Evolutionary conservation across 2,888 invertebrate species (phyloP).

Genomic region (Orthosia gothica): DNA sequence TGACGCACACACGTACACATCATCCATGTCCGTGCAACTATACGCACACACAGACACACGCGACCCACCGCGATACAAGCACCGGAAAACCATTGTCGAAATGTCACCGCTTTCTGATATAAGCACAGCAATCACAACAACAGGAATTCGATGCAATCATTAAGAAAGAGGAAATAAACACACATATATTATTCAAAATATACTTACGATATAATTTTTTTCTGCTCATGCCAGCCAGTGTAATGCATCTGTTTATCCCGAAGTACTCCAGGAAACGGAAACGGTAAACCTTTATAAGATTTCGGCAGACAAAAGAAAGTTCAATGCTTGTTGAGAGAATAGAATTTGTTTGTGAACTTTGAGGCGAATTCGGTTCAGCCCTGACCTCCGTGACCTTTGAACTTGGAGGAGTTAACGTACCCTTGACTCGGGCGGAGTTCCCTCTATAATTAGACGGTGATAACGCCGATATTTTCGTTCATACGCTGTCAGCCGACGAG

Average conservation of each 20-base stretch:
- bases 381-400: conserved; percentile 89
- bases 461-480: conserved; percentile 80
- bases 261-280: conserved; percentile 28
- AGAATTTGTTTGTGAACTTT: conserved; percentile 65
- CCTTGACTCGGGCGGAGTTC: conserved; percentile 88
- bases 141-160: conserved; percentile 40
- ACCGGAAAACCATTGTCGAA: conserved; percentile 75
- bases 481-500: conserved; percentile 61
- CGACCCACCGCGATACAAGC: conserved; percentile 55
- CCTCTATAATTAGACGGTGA: conserved; percentile 87
- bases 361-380: conserved; percentile 74
- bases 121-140: conserved; percentile 59
- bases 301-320: conserved; percentile 60
- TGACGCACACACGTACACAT: conserved; percentile 78
- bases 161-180: conserved; percentile 14
- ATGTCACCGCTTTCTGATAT: conserved; percentile 73
- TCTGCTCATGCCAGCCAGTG: no score
- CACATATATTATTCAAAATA: not conserved
- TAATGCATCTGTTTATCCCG: conserved; percentile 2
- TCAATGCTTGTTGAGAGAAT: conserved; percentile 55
- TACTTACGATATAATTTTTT: not conserved
- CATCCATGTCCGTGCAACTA: conserved; percentile 19
- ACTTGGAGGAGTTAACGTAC: conserved; percentile 89
- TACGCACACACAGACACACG: conserved; percentile 38
- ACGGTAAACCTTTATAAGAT: conserved; percentile 14